Percentiles rank a stretch among this genome's conserved stretches.
phyloP scores from a whole-genome alignment of 23 tunicate species.

The Aplidium turbinatum region DNA sequence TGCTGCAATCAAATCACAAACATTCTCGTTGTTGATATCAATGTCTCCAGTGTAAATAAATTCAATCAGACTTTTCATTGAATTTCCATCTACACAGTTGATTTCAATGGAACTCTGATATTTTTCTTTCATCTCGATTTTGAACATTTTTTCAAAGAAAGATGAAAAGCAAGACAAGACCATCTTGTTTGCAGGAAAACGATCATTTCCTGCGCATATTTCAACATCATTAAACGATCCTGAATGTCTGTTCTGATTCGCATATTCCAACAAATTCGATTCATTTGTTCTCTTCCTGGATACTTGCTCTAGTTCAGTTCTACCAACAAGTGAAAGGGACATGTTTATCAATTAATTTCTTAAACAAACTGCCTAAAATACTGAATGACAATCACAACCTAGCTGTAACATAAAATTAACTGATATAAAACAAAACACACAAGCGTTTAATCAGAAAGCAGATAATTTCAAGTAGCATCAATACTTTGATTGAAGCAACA shows the following conservation, averaged over 20 bases:
- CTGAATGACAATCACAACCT: too few relatives aligned
- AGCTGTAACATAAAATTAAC: too few relatives aligned
- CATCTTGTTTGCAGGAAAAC: slow-evolving; percentile 12
- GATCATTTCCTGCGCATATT: slow-evolving; percentile 2
- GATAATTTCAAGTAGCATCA: too few relatives aligned
- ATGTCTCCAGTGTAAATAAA: slow-evolving; percentile 13
- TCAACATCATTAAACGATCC: slow-evolving; percentile 25
- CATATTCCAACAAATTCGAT: slow-evolving; percentile 12
- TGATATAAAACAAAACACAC: too few relatives aligned
- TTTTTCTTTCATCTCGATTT: slow-evolving; percentile 16
- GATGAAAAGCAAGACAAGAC: slow-evolving; percentile 26
- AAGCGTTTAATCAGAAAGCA: too few relatives aligned
- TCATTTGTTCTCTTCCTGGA: too few relatives aligned
- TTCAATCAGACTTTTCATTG: slow-evolving; percentile 15
- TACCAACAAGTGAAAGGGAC: too few relatives aligned
- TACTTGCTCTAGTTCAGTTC: too few relatives aligned
- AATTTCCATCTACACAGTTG: not conserved
- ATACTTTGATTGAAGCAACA: too few relatives aligned
- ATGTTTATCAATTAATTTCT: too few relatives aligned
- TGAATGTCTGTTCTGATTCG: slow-evolving; percentile 1
- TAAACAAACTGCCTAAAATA: too few relatives aligned
- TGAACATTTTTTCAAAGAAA: slow-evolving; percentile 3
- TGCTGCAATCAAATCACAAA: not conserved
- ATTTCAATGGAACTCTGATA: not conserved
- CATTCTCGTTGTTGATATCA: slow-evolving; percentile 6